Percentiles rank a stretch among this genome's conserved stretches.
Conservation (phyloP, 2,797 vertebrate species). For the Hydrolagus colliei region DNA sequence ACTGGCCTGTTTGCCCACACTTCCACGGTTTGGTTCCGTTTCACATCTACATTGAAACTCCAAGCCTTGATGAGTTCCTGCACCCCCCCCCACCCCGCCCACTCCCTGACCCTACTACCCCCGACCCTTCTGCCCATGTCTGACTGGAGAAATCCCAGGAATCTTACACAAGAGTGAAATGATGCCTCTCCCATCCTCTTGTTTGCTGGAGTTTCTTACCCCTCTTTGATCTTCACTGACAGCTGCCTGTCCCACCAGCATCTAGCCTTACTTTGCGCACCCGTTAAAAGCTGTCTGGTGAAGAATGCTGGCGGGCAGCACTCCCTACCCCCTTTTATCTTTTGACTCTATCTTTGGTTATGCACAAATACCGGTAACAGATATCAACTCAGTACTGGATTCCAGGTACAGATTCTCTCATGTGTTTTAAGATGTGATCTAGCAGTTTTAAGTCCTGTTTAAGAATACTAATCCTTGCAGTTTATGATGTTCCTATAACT, state of each 20-base stretch:
- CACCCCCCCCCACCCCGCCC: constrained; percentile 38
- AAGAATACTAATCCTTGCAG: no score
- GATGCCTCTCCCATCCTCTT: constrained; percentile 52
- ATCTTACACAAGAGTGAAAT: constrained; percentile 57
- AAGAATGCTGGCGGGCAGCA: constrained; percentile 47
- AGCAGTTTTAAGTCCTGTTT: not conserved
- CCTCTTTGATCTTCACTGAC: not conserved
- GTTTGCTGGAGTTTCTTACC: not conserved
- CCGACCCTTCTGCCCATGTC: constrained; percentile 45
- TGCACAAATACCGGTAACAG: not conserved
- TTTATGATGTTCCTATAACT: no score
- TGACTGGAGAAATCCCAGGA: constrained; percentile 61
- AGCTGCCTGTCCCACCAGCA: not conserved
- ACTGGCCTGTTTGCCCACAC: not conserved
- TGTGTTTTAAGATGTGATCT: not conserved
- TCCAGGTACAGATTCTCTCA: not conserved
- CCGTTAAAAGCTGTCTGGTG: constrained; percentile 61
- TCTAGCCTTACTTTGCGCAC: constrained; percentile 36
- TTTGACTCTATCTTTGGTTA: not conserved
- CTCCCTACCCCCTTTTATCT: not conserved
- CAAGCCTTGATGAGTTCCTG: constrained; percentile 23
- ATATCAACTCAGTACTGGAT: not conserved
- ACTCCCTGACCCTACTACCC: no score
- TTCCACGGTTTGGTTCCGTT: constrained; percentile 31
- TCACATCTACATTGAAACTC: constrained; percentile 37